A percentile compares a stretch with the other conserved stretches of the same genome.
These are phyloP conservation scores for Epistrophe eligans DNA, from an alignment of 2,888 invertebrate species.

Conservation along the genomic window DNA sequence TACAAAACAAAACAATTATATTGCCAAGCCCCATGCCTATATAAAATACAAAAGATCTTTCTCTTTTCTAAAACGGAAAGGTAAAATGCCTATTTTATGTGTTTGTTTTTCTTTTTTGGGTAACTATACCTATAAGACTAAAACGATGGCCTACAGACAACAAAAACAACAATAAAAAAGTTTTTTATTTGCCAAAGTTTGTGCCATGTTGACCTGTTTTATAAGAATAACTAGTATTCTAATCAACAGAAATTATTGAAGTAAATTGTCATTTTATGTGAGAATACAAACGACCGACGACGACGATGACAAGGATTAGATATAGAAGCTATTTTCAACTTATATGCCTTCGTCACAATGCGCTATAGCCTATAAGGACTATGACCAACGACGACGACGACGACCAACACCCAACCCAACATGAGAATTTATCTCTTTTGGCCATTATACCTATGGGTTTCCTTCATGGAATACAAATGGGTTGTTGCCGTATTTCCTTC, in stretches of 20 bases:
- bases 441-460: conserved; percentile 22
- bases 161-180: neutral
- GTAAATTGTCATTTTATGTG: conserved; percentile 38
- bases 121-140: neutral
- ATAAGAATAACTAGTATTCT: conserved; percentile 8
- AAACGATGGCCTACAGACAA: neutral
- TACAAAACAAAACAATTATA: neutral
- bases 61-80: neutral
- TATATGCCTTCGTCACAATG: conserved; percentile 11
- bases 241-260: conserved; percentile 37
- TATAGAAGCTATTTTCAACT: conserved; percentile 10
- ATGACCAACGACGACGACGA: conserved; percentile 8
- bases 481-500: conserved; percentile 28
- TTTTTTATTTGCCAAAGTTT: neutral
- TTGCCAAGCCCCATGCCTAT: neutral
- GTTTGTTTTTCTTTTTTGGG: neutral
- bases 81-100: neutral
- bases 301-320: neutral
- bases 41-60: neutral
- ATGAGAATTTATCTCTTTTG: conserved; percentile 36
- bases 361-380: neutral
- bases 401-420: neutral
- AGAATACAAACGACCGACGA: neutral
- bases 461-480: conserved; percentile 42
- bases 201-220: conserved; percentile 18